Evolutionary conservation across 2,797 vertebrate species (phyloP).

Genomic region (Chaetodon trifasciatus): DNA sequence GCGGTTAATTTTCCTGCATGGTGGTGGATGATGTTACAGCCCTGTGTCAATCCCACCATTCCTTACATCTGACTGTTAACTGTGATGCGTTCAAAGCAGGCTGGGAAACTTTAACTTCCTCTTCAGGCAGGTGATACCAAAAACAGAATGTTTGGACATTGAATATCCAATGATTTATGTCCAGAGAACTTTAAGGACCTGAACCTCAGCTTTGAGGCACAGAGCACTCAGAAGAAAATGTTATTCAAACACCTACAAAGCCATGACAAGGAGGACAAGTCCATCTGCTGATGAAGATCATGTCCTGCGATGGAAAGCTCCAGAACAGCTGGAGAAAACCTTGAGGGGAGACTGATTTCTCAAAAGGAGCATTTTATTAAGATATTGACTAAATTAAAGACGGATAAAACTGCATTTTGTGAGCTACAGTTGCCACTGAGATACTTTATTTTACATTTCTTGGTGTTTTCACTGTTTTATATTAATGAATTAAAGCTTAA

Average conservation of each 20-base stretch:
- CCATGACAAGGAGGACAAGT: too few species aligned
- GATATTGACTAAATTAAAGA: background rate
- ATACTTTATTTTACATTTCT: accelerated
- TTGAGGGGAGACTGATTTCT: background rate
- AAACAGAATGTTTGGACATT: too few species aligned
- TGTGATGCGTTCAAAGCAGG: background rate
- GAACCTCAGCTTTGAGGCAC: background rate
- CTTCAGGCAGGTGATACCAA: background rate
- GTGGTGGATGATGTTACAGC: background rate
- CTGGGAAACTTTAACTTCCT: background rate
- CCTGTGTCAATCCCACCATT: background rate
- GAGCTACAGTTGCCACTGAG: background rate
- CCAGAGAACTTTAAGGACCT: background rate
- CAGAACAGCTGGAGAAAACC: background rate
- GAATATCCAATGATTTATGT: too few species aligned
- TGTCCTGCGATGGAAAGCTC: background rate
- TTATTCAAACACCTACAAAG: background rate
- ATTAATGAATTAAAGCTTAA: background rate
- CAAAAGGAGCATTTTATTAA: background rate
- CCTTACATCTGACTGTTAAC: background rate
- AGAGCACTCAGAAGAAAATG: background rate
- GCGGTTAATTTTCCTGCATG: conserved; percentile 8
- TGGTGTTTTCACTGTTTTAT: too few species aligned
- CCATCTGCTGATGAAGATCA: background rate
- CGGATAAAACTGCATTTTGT: background rate